Evolutionary conservation across 2,797 vertebrate species (phyloP).

Genomic region (Coregonus ussuriensis): DNA sequence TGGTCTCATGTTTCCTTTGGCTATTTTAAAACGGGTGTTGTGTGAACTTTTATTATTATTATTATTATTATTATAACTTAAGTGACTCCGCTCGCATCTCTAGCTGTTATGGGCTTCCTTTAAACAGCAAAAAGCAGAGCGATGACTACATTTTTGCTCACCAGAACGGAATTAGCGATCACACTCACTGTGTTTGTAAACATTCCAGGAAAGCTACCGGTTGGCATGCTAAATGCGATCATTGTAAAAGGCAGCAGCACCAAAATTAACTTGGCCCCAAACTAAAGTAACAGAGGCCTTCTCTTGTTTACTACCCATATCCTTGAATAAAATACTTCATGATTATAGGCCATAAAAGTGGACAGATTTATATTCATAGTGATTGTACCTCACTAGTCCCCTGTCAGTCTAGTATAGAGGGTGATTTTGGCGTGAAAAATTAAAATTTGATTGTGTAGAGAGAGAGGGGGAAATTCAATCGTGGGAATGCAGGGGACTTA

Average conservation of each 20-base stretch:
- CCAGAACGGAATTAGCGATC: constrained; percentile 47
- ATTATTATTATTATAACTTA: too few relatives aligned
- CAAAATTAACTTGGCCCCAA: constrained; percentile 24
- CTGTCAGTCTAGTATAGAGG: constrained; percentile 6
- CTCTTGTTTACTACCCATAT: constrained; percentile 43
- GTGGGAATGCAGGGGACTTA: constrained; percentile 33
- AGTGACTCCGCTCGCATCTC: not conserved
- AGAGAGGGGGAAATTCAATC: constrained; percentile 4
- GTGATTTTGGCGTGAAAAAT: constrained; percentile 9
- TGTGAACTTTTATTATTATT: too few relatives aligned
- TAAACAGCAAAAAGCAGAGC: constrained; percentile 16
- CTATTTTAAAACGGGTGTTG: not conserved
- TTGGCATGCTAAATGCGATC: constrained; percentile 44
- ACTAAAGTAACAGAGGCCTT: constrained; percentile 33
- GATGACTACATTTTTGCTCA: constrained; percentile 33
- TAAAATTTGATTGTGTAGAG: constrained; percentile 28
- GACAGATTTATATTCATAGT: constrained; percentile 55
- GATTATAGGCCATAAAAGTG: constrained; percentile 57
- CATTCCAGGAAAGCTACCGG: constrained; percentile 47
- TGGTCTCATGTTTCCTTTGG: not conserved
- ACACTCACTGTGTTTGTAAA: constrained; percentile 46
- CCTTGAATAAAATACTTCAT: constrained; percentile 55
- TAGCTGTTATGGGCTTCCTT: not conserved
- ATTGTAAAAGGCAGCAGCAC: constrained; percentile 29
- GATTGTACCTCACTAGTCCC: constrained; percentile 38